Evolutionary conservation across 2,888 invertebrate genomes (phyloP).

Genomic region (Aelia acuminata): DNA sequence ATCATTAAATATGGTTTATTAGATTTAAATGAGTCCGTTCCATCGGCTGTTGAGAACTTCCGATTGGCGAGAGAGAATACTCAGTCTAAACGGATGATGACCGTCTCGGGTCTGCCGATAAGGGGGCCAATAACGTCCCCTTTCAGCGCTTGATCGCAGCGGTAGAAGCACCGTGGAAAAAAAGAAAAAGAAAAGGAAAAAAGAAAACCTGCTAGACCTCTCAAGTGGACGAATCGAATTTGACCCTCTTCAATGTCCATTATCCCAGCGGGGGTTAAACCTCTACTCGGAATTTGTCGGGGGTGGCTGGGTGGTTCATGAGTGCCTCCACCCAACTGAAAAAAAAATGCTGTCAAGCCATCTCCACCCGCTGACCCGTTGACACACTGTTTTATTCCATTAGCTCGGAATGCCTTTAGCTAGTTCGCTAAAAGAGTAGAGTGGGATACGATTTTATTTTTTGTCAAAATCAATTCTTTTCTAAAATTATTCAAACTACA

Average conservation of each 20-base stretch:
- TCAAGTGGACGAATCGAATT: slow-evolving; percentile 50
- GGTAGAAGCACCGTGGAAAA: not conserved
- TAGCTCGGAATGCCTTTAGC: slow-evolving; percentile 29
- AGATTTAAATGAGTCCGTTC: too few species aligned
- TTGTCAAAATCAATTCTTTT: not conserved
- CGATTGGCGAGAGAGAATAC: too few species aligned
- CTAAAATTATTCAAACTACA: not conserved
- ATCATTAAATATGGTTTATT: too few species aligned
- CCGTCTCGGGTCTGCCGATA: not conserved
- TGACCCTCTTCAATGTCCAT: slow-evolving; percentile 51
- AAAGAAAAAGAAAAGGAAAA: not conserved
- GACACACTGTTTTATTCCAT: slow-evolving; percentile 48
- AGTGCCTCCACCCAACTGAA: slow-evolving; percentile 7
- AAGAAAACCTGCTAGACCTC: slow-evolving; percentile 28
- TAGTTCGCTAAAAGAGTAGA: not conserved
- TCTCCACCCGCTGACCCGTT: not conserved
- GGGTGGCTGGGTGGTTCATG: slow-evolving; percentile 6
- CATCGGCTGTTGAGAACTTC: too few species aligned
- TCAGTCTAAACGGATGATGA: not conserved
- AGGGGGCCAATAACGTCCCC: not conserved
- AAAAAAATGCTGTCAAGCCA: slow-evolving; percentile 18
- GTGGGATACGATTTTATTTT: not conserved
- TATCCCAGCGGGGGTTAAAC: slow-evolving; percentile 40
- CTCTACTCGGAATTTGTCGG: slow-evolving; percentile 47
- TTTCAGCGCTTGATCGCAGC: slow-evolving; percentile 13